Conservation (phyloP, 92 coral and sea anemone genomes). For the Siderastrea siderea region DNA sequence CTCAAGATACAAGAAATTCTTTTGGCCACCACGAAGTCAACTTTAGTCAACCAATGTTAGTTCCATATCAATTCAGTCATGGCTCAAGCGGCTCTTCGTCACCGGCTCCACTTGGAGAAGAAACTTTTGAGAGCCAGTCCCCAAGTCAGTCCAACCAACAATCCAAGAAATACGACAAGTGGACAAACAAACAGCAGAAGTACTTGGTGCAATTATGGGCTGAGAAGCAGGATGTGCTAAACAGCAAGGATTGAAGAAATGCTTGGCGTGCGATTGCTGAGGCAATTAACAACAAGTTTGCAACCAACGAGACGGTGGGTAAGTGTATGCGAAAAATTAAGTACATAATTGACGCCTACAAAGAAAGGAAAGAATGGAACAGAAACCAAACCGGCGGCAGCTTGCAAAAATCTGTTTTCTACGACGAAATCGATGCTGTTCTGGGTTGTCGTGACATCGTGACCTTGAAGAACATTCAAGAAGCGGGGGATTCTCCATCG, state of each 20-base stretch:
- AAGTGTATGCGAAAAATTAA: slow-evolving; percentile 48
- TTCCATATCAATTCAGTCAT: slow-evolving; percentile 15
- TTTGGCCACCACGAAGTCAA: slow-evolving; percentile 19
- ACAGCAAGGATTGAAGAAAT: slow-evolving; percentile 42
- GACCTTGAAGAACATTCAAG: slow-evolving; percentile 43
- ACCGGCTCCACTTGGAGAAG: slow-evolving; percentile 10
- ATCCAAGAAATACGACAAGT: slow-evolving; percentile 45
- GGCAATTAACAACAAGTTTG: slow-evolving; percentile 16
- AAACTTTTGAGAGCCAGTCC: neutral
- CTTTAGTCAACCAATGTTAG: slow-evolving; percentile 15
- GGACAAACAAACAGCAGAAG: slow-evolving; percentile 41
- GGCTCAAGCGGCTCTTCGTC: slow-evolving; percentile 15
- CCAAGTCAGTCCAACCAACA: neutral
- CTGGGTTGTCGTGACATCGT: slow-evolving; percentile 51
- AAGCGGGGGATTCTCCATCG: slow-evolving; percentile 28
- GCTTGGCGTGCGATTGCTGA: slow-evolving; percentile 44
- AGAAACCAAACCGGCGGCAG: slow-evolving; percentile 47
- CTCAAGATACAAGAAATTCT: slow-evolving; percentile 3
- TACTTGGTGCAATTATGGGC: slow-evolving; percentile 52
- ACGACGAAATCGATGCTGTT: slow-evolving; percentile 54
- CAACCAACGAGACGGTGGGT: slow-evolving; percentile 19
- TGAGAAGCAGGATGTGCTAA: slow-evolving; percentile 29
- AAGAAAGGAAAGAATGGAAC: slow-evolving; percentile 65
- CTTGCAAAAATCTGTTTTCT: slow-evolving; percentile 36
- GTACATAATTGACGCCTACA: slow-evolving; percentile 47